Evolutionary conservation across 92 coral and sea anemone species (phyloP).

Genomic region (Porites cylindrica): DNA sequence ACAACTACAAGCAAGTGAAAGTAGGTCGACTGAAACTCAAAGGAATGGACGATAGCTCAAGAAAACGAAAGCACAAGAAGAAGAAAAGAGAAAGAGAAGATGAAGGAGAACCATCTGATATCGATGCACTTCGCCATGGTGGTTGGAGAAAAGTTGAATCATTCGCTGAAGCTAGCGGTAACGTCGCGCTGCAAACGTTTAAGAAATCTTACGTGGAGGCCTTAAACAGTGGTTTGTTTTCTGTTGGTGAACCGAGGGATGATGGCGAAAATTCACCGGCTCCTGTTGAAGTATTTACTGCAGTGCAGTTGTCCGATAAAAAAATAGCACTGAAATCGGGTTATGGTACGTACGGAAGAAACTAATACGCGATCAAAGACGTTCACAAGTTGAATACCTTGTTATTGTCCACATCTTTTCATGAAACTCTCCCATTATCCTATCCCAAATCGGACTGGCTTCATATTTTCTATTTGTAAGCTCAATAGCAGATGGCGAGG

Average conservation of each 20-base stretch:
- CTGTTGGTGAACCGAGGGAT: conserved; percentile 81
- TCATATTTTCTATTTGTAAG: too few relatives aligned
- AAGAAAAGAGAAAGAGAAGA: conserved; percentile 84
- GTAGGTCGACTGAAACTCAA: conserved; percentile 87
- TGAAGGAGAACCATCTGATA: conserved; percentile 67
- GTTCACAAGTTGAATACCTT: background rate
- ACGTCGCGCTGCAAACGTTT: conserved; percentile 86
- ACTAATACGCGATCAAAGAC: too few relatives aligned
- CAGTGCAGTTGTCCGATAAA: conserved; percentile 86
- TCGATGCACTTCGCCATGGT: conserved; percentile 86
- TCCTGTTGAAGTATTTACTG: conserved; percentile 93
- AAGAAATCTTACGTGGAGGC: conserved; percentile 85
- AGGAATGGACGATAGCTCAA: conserved; percentile 76
- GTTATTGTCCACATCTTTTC: too few relatives aligned
- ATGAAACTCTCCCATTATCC: too few relatives aligned
- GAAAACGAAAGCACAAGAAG: conserved; percentile 86
- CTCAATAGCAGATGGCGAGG: too few relatives aligned
- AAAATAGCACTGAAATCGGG: conserved; percentile 95
- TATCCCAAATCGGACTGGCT: too few relatives aligned
- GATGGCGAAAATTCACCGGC: conserved; percentile 97
- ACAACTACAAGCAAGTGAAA: conserved; percentile 90
- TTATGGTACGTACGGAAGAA: conserved; percentile 69
- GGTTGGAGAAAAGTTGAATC: conserved; percentile 93
- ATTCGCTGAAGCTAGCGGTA: conserved; percentile 72
- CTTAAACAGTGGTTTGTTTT: conserved; percentile 76